Evolutionary conservation across 1,140 invertebrate genomes (phyloP), one percentile per base, ranked within the genome.

Genomic region (Mactra quadrangularis): DNA sequence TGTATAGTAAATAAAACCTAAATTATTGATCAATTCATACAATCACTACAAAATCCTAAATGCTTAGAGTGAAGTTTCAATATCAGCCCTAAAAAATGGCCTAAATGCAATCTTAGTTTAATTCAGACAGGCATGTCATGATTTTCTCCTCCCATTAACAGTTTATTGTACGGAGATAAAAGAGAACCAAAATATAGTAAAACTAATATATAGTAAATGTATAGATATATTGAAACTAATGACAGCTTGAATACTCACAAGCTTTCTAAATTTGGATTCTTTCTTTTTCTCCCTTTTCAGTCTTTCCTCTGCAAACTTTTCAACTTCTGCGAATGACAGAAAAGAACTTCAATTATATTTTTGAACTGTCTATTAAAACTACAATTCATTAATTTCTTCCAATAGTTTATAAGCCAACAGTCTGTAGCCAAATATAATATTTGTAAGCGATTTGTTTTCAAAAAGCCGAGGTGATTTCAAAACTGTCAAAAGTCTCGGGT

Each of bases 271-370:
- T 82, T 89, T 91, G 85, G 89, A 91, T 79, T 93, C 92, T 87
- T 91, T 93, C 82, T 91, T 91, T 77, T 91, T 92, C 64, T 93
- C 92, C 83, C 92, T 84, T 85, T 90, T 91, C 82, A 86, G 90
- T 79, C 87, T 89, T 86, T 92, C 91, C 47, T 89, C 87, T 71
- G 92, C 92, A 90, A 89, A 93, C 50, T 91, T 87, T 72, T 90
- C 87, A 60, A 91, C 85, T 82, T 93, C 92, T 93, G 86, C 33
- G 89, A 87, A 76, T 57, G 47, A 87, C 85, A 71, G 52, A 71
- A 75, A 62, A 79, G 53, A 76, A 38, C 71, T 53, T 41, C 71
- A 13, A 11, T 64, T 19, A 76, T 17, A 38, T 68, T 62, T 70
- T 66, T 38, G 19, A 29, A 33, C 15, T 6, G 15, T 7, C 15